Conservation (phyloP, 1,140 invertebrate species). For the Heterodera schachtii region DNA sequence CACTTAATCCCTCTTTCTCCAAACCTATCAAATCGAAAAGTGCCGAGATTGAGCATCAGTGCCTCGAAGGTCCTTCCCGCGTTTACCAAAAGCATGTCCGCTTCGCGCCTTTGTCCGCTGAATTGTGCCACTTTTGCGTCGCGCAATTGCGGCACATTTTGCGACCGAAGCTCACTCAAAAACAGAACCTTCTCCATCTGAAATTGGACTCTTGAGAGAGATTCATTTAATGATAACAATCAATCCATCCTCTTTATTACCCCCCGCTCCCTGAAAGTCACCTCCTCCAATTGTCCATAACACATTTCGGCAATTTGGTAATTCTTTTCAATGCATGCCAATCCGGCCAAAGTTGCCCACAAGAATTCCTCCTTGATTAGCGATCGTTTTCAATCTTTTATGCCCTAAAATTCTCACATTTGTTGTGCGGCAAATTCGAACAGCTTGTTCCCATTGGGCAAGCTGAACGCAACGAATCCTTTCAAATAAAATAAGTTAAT, state of each 20-base stretch:
- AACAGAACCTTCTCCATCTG: constrained; percentile 85
- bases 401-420: constrained; percentile 70
- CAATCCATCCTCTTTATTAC: not conserved
- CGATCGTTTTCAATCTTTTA: not conserved
- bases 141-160: constrained; percentile 72
- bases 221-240: not conserved
- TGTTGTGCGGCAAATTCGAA: constrained; percentile 77
- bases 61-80: constrained; percentile 78
- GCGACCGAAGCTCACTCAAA: constrained; percentile 79
- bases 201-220: not conserved
- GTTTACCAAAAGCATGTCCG: constrained; percentile 80
- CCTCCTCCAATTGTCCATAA: constrained; percentile 84
- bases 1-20: too few relatives aligned
- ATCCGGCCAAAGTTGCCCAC: constrained; percentile 85
- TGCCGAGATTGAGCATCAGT: constrained; percentile 78
- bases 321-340: constrained; percentile 79
- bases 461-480: constrained; percentile 73
- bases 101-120: constrained; percentile 77
- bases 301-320: constrained; percentile 85
- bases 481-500: not conserved
- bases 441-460: constrained; percentile 77
- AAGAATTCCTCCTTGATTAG: constrained; percentile 75
- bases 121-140: constrained; percentile 81
- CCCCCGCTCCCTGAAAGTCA: constrained; percentile 42
- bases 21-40: constrained; percentile 83